These are phyloP conservation scores for Epizoanthus ramosus DNA, from an alignment of 92 coral and sea anemone species.

Conservation along the genomic window DNA sequence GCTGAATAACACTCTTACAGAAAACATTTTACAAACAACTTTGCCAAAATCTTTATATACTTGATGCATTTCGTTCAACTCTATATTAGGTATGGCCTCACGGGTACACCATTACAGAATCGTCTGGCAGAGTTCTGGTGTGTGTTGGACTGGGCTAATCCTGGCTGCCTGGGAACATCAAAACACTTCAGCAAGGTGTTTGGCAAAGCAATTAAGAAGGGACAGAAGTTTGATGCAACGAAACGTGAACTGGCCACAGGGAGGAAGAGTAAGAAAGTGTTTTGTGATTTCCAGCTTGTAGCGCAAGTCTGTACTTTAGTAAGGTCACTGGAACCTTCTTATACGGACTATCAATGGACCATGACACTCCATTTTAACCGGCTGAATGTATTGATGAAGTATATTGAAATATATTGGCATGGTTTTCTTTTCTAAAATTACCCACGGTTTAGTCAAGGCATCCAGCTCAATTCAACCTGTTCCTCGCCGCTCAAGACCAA, in stretches of 20 bases:
- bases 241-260: conserved; percentile 91
- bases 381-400: no score
- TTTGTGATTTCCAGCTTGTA: background rate
- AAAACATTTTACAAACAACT: background rate
- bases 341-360: no score
- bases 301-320: no score
- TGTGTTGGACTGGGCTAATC: conserved; percentile 97
- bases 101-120: conserved; percentile 97
- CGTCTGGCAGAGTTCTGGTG: conserved; percentile 90
- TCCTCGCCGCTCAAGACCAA: no score
- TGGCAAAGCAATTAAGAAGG: conserved; percentile 80
- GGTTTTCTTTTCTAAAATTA: no score
- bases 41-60: no score
- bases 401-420: no score
- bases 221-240: conserved; percentile 88
- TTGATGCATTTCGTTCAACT: no score
- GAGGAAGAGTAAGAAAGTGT: conserved; percentile 71
- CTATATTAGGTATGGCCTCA: conserved; percentile 75
- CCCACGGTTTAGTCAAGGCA: no score
- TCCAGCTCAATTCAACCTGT: no score
- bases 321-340: no score
- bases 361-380: no score
- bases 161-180: conserved; percentile 81
- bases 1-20: background rate
- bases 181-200: conserved; percentile 63